Evolutionary conservation across 2,888 invertebrate species (phyloP), one percentile per base, ranked within the genome.

Genomic region (Neocrepidodera transversa): DNA sequence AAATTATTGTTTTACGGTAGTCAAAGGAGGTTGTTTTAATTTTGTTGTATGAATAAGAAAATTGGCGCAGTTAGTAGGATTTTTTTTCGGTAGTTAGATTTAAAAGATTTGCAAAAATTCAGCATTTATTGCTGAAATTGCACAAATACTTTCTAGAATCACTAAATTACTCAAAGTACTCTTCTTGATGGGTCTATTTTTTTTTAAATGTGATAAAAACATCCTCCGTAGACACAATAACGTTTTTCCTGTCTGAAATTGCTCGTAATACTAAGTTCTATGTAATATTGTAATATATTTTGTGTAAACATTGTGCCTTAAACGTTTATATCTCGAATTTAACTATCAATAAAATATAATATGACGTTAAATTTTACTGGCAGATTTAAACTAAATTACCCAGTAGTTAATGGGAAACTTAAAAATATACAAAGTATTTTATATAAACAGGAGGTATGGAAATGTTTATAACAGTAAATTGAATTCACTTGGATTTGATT

Each of bases 281-380:
- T 20, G 28, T 51, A 40, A 51, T 40, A 51, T 26, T 20, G 28
- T 51, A 40, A 51, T 40, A 51, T 26, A 51, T 45, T 50, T 35
- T 14, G 23, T 30, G 36, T 57, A 57, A 57, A 57, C 57, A 57
- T 49, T 57, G 43, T 43, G 35, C 42, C 32, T 17, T 26, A n/a
- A 45, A 26, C 45, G 23, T 53, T 58, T 52, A 45, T 47, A 49
- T 50, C 40, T 60, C 62, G 40, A 16, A 50, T 67, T 70, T 70
- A 66, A 70, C 63, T 60, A 60, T 62, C 70, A 64, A 70, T 69
- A 68, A 67, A 68, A 68, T 65, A 66, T 64, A 60, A 64, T 64
- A 61, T 68, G 65, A 62, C 68, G 68, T 70, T 69, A 68, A 69
- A 67, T 58, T 70, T 69, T 67, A 69, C 63, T 59, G 65, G 49